Base-by-base conservation (phyloP, 2,888 invertebrate genomes). In the Drosophila pegasa region DNA sequence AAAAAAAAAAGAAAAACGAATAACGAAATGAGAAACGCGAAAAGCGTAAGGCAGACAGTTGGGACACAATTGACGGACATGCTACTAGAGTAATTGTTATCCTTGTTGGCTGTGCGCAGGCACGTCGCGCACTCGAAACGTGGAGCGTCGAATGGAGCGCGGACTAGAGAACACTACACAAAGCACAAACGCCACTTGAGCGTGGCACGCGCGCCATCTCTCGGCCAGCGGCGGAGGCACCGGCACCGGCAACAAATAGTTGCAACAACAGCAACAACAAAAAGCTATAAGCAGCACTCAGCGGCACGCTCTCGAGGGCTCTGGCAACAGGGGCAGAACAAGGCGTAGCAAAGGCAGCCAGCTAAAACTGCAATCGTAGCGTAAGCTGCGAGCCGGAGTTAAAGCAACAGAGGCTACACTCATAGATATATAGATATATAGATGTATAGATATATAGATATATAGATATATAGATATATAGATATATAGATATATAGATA, bases 71-170 rank as follows among this genome's bases (percentile, higher is more conserved):
- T 76, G 76, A 71, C 62, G 77, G 75, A 78, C 76, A 76, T 52
- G 75, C 72, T 68, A 68, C 86, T 77, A 68, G 73, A 85, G 77
- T 86, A 86, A 89, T 89, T 89, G 89, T 89, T 90, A 89, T 89
- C 89, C 89, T 84, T 78, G 84, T 73, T 81, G 77, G 71, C 69
- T 75, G 82, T 89, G 89, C 88, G 65, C 80, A 80, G 81, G 89
- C 89, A 89, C 89, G 89, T 86, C 84, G 75, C 68, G 67, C 54
- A 62, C 76, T 76, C 63, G 56, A 72, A 71, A 61, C 69, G 58
- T 51, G 67, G 57, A 51, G 18, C 57, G 43, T 45, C 54, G 50
- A 60, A 40, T 31, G 29, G 45, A 38, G 47, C 54, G 50, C 63
- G 50, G 61, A 75, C 75, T 62, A 62, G 66, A 69, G 60, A 45